A percentile compares a stretch with the other conserved stretches of the same genome.
Conservation (phyloP, 2,113 vertebrate genomes). For the Peromyscus polionotus region DNA sequence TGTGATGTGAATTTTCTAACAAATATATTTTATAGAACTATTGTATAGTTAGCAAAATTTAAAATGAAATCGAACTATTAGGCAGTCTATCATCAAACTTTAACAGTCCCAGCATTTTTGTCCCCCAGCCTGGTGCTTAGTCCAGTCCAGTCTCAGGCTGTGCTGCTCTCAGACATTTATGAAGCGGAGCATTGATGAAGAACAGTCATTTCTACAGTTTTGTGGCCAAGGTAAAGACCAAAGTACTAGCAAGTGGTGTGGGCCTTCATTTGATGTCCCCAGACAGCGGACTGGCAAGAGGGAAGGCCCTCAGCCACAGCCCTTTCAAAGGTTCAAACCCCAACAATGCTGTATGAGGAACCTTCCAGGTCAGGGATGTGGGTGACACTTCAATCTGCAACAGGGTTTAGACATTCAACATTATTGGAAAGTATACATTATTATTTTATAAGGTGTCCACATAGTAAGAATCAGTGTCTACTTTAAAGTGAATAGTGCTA, state of each 20-base stretch:
- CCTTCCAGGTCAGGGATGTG: background rate
- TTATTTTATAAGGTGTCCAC: background rate
- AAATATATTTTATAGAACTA: slow-evolving; percentile 16
- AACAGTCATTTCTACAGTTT: background rate
- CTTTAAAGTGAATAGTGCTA: background rate
- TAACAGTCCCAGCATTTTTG: no score
- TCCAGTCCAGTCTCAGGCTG: background rate
- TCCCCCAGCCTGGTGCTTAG: background rate
- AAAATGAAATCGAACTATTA: background rate
- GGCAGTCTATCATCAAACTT: background rate
- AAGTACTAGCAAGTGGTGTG: background rate
- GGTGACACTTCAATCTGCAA: background rate
- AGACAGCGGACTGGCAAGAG: background rate
- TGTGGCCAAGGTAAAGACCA: background rate
- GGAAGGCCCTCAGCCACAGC: background rate
- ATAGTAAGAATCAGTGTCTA: background rate
- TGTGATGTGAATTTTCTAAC: background rate
- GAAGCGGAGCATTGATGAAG: background rate
- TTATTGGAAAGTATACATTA: background rate
- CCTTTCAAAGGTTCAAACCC: background rate
- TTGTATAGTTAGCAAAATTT: slow-evolving; percentile 28
- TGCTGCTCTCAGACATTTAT: background rate
- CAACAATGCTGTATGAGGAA: background rate
- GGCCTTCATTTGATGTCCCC: background rate
- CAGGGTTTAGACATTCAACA: background rate